Evolutionary conservation across 2,888 invertebrate genomes (phyloP).

Genomic region (Eudasyphora cyanicolor): DNA sequence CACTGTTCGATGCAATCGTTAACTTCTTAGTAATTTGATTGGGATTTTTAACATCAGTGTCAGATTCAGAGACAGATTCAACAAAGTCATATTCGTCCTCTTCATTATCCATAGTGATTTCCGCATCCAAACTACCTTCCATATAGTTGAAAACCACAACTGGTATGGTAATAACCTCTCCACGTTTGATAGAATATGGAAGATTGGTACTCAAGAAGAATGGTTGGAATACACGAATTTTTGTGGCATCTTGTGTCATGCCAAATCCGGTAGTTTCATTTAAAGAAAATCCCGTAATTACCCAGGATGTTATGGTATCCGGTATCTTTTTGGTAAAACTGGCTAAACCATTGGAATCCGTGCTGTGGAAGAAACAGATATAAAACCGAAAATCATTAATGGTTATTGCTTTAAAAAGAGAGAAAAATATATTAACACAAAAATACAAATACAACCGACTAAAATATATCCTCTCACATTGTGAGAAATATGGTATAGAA

Average conservation of each 20-base stretch:
- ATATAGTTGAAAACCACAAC: constrained; percentile 94
- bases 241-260: constrained; percentile 85
- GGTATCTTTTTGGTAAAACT: constrained; percentile 83
- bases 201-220: constrained; percentile 93
- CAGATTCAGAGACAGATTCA: too few species aligned
- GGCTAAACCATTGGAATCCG: constrained; percentile 70
- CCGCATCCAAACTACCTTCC: constrained; percentile 88
- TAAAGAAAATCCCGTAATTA: constrained; percentile 90
- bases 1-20: constrained; percentile 85
- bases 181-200: constrained; percentile 93
- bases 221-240: constrained; percentile 88
- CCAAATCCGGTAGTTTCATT: constrained; percentile 89
- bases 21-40: constrained; percentile 79
- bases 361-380: constrained; percentile 68
- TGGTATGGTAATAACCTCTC: constrained; percentile 94
- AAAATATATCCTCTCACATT: too few species aligned
- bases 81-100: constrained; percentile 90
- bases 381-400: not conserved
- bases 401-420: too few species aligned
- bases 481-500: too few species aligned
- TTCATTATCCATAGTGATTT: constrained; percentile 91
- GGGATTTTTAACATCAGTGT: constrained; percentile 87
- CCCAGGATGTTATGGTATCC: constrained; percentile 92
- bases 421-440: too few species aligned
- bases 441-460: too few species aligned